phyloP scores from a whole-genome alignment of 2,113 vertebrate genomes.

The Heptranchias perlo region DNA sequence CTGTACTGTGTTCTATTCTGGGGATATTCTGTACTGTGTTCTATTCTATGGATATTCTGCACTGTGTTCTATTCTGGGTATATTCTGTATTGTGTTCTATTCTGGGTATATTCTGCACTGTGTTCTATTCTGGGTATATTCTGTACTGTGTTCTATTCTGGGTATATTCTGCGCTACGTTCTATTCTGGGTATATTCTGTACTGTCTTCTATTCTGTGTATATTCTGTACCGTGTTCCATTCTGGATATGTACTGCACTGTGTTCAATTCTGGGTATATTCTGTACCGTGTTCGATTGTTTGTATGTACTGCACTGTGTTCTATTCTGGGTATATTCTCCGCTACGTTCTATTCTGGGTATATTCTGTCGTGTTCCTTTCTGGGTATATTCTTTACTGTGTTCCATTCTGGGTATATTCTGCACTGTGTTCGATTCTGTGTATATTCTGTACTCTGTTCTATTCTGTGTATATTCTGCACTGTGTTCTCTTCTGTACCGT shows the following conservation, averaged over 20 bases:
- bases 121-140: too few relatives aligned
- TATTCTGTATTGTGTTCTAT: too few relatives aligned
- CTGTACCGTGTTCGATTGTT: not conserved
- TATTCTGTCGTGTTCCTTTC: too few relatives aligned
- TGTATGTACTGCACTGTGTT: not conserved
- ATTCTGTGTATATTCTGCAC: not conserved
- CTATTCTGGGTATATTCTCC: not conserved
- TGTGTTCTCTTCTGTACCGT: too few relatives aligned
- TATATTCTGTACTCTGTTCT: not conserved
- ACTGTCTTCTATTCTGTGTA: not conserved
- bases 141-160: fast-evolving
- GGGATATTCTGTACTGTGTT: not conserved
- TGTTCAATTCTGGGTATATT: fast-evolving
- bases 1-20: fast-evolving
- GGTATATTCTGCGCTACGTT: not conserved
- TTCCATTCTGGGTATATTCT: fast-evolving
- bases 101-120: too few relatives aligned
- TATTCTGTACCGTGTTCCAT: too few relatives aligned
- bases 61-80: not conserved
- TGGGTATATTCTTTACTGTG: not conserved
- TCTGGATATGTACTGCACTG: too few relatives aligned
- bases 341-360: too few relatives aligned
- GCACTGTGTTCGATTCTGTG: not conserved
- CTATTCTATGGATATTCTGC: not conserved
- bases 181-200: not conserved